Evolutionary conservation across 2,797 vertebrate genomes (phyloP).

Genomic region (Danionella dracula): DNA sequence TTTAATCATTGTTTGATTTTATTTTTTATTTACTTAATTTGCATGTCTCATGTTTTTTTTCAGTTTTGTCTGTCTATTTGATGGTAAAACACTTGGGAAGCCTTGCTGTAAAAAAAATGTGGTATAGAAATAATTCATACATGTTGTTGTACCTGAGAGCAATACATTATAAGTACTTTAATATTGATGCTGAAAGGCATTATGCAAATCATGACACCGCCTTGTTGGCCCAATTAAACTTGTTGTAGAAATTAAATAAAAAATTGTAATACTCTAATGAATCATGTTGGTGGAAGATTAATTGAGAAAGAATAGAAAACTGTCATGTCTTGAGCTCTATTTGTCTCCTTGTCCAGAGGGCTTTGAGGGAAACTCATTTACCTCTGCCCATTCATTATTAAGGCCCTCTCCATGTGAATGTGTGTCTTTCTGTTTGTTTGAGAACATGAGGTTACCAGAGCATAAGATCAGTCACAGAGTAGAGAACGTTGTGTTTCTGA

Average conservation of each 20-base stretch:
- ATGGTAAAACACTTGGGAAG: too few species aligned
- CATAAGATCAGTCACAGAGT: constrained; percentile 3
- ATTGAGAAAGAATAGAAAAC: background rate
- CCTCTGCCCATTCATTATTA: constrained; percentile 43
- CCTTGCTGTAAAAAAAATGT: too few species aligned
- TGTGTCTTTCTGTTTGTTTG: background rate
- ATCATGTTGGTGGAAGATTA: constrained; percentile 18
- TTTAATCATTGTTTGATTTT: too few species aligned
- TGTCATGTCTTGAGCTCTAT: background rate
- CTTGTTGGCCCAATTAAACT: background rate
- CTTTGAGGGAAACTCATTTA: constrained; percentile 36
- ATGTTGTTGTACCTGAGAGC: too few species aligned
- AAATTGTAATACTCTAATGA: constrained; percentile 1
- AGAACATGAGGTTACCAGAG: background rate
- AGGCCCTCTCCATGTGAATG: constrained; percentile 8
- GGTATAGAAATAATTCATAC: too few species aligned
- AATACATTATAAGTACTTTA: too few species aligned
- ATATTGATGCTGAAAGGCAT: too few species aligned
- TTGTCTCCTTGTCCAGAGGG: constrained; percentile 21
- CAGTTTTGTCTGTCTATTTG: too few species aligned
- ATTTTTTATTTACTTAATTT: too few species aligned
- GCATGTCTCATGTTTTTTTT: too few species aligned
- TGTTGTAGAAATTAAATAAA: constrained; percentile 11
- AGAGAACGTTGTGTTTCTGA: constrained; percentile 12
- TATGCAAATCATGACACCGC: too few species aligned